Conservation (phyloP, 2,888 invertebrate genomes). For the Cephus runcator region DNA sequence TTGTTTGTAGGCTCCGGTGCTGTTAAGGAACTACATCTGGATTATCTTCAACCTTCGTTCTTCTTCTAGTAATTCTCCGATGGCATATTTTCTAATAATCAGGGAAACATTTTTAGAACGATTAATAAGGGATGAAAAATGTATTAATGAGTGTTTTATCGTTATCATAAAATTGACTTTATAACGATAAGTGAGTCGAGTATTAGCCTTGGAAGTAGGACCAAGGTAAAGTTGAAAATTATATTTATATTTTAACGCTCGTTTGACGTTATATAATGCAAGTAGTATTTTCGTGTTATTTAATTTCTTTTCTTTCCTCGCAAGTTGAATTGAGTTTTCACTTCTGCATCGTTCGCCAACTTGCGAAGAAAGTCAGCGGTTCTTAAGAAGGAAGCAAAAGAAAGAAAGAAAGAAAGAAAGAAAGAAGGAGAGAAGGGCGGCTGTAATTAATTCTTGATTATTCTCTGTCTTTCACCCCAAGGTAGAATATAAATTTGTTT, state of each 20-base stretch:
- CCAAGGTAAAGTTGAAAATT: not conserved
- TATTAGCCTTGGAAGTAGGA: not conserved
- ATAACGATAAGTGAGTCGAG: not conserved
- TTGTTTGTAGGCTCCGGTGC: not conserved
- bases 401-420: too few relatives aligned
- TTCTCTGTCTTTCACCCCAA: slow-evolving; percentile 16
- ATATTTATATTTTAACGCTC: not conserved
- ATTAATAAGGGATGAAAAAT: not conserved
- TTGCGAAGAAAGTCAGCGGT: not conserved
- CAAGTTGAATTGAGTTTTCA: not conserved
- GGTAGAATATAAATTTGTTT: slow-evolving; percentile 13
- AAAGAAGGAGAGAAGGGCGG: slow-evolving; percentile 4
- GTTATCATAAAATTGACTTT: not conserved
- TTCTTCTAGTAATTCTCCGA: not conserved
- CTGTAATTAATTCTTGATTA: slow-evolving; percentile 40
- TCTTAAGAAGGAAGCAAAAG: not conserved
- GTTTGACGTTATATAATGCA: not conserved
- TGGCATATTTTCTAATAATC: not conserved
- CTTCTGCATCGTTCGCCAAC: not conserved
- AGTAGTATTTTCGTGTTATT: not conserved
- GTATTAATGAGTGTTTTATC: not conserved
- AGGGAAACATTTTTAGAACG: not conserved
- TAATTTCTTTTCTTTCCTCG: not conserved
- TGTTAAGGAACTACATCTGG: not conserved
- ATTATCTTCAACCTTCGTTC: not conserved